Percentiles rank a stretch among this genome's conserved stretches.
These are phyloP conservation scores for Prenolepis imparis DNA, from an alignment of 2,888 invertebrate species.

Conservation along the genomic window DNA sequence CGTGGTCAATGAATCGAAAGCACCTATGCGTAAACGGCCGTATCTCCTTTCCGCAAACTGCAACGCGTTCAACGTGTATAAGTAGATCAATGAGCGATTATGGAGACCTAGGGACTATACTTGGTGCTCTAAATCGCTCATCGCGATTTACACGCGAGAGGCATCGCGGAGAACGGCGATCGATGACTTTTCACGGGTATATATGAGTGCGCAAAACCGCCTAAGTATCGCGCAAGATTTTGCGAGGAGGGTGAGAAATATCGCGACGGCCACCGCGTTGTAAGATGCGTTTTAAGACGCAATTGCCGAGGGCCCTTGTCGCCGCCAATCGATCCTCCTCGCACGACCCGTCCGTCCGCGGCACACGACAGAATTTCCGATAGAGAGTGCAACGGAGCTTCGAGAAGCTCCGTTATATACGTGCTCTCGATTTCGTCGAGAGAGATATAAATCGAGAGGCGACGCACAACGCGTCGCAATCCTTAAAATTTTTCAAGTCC, in stretches of 20 bases:
- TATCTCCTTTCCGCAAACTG: neutral
- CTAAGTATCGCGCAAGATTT: neutral
- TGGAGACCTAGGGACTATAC: neutral
- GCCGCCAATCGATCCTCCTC: slow-evolving; percentile 80
- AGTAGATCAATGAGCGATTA: slow-evolving; percentile 36
- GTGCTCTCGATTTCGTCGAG: slow-evolving; percentile 39
- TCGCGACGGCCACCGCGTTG: neutral
- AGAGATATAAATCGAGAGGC: slow-evolving; percentile 16
- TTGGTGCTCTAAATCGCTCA: neutral
- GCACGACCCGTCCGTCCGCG: slow-evolving; percentile 74
- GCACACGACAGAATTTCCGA: slow-evolving; percentile 79
- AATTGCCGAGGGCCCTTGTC: slow-evolving; percentile 79
- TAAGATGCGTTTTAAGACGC: slow-evolving; percentile 79
- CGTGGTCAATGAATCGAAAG: neutral
- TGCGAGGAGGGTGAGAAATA: neutral
- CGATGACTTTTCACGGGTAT: slow-evolving; percentile 44
- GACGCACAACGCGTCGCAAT: neutral
- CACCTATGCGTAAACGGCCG: neutral
- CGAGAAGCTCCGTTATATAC: slow-evolving; percentile 36
- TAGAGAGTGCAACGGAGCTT: slow-evolving; percentile 77
- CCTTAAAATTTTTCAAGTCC: neutral
- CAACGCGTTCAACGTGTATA: slow-evolving; percentile 5
- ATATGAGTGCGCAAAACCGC: slow-evolving; percentile 34
- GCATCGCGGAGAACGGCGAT: slow-evolving; percentile 14
- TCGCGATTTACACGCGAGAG: slow-evolving; percentile 27